These are phyloP conservation scores for Taphrorychus bicolor DNA, from an alignment of 2,888 invertebrate species.

Conservation along the genomic window DNA sequence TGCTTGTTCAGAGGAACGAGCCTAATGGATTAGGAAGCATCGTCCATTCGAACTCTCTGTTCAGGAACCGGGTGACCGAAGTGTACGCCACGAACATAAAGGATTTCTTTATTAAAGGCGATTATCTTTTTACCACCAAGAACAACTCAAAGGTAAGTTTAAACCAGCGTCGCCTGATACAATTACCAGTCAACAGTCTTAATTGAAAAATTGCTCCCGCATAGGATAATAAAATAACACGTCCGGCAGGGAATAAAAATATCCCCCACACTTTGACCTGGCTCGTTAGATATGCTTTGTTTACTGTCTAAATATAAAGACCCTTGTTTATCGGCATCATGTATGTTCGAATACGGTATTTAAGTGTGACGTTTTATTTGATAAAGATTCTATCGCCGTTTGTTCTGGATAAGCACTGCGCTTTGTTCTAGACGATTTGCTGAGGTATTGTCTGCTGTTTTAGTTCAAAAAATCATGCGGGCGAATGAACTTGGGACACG, in stretches of 20 bases:
- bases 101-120: conserved; percentile 83
- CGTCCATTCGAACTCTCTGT: conserved; percentile 55
- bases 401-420: not conserved
- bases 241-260: conserved; percentile 11
- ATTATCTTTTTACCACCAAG: conserved; percentile 85
- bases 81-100: conserved; percentile 67
- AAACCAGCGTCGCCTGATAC: not conserved
- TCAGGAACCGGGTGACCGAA: conserved; percentile 47
- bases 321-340: not conserved
- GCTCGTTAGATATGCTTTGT: conserved; percentile 6
- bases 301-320: conserved; percentile 26
- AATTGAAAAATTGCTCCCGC: conserved; percentile 28
- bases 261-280: conserved; percentile 15
- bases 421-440: too few relatives aligned
- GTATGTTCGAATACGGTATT: not conserved
- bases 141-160: conserved; percentile 46
- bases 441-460: too few relatives aligned
- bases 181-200: conserved; percentile 9
- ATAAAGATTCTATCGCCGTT: not conserved
- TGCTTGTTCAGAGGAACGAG: conserved; percentile 75
- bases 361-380: not conserved
- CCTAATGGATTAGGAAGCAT: conserved; percentile 67
- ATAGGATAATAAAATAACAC: conserved; percentile 11
- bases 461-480: too few relatives aligned
- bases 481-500: too few relatives aligned